These are phyloP conservation scores for Melipona bicolor DNA, from an alignment of 2,888 invertebrate genomes.

Conservation along the genomic window DNA sequence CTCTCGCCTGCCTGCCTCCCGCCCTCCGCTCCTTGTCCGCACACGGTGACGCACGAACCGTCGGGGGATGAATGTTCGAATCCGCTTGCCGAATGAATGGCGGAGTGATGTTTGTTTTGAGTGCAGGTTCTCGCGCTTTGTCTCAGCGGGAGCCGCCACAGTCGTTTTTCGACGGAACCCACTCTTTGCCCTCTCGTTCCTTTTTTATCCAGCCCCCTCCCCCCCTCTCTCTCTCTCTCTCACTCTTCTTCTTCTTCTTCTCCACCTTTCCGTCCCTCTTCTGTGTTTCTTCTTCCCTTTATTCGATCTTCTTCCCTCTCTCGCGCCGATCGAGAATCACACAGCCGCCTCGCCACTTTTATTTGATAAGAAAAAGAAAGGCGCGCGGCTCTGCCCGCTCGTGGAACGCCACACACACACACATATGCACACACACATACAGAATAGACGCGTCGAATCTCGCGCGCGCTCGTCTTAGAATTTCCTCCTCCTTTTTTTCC, in stretches of 20 bases:
- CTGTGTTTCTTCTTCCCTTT: conserved; percentile 14
- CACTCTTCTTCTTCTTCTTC: conserved; percentile 4
- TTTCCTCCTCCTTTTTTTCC: not conserved
- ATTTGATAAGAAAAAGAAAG: conserved; percentile 41
- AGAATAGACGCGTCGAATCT: conserved; percentile 1
- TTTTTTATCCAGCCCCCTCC: not conserved
- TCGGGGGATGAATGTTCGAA: conserved; percentile 73
- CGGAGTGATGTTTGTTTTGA: conserved; percentile 82
- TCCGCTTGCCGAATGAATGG: conserved; percentile 72
- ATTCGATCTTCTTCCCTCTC: conserved; percentile 24
- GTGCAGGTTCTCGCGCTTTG: conserved; percentile 81
- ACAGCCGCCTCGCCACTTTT: conserved; percentile 34
- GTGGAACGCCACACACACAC: not conserved
- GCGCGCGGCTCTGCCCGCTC: not conserved
- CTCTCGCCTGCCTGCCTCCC: not conserved
- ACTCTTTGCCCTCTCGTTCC: conserved; percentile 11
- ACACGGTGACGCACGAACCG: conserved; percentile 28
- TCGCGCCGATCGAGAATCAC: conserved; percentile 53
- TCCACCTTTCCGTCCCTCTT: not conserved
- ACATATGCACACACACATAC: too few species aligned
- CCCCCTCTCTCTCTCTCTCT: not conserved
- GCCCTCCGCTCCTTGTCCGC: conserved; percentile 1
- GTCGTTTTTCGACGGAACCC: conserved; percentile 49
- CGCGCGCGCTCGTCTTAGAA: conserved; percentile 32
- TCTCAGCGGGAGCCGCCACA: conserved; percentile 76